Base-by-base conservation (phyloP, 2,113 vertebrate species). In the Prolemur simus region DNA sequence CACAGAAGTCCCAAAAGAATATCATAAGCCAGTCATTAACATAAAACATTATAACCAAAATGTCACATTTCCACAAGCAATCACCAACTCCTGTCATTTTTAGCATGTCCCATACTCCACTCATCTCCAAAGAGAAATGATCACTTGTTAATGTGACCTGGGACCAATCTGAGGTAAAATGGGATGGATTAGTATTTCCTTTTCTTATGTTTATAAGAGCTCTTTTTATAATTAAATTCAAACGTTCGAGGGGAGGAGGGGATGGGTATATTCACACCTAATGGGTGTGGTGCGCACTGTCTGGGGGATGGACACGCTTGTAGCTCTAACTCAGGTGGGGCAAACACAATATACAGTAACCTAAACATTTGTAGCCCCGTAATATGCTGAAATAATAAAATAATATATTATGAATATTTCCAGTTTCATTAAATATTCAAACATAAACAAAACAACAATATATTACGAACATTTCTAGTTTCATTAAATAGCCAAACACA, bases 141-240 rank as follows among this genome's bases (percentile, higher is more conserved):
- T 92, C 39, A 47, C 42, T 92, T 60, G 9, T 73, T n/a, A 81
- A 81, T 74, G 34, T 66, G 25, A 32, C 37, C 76, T 34, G 52
- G 87, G 69, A 87, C 32, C 32, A 56, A 64, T 25, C 37, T 21
- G 17, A 58, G 74, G 39, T 34, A 13, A 94, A 90, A 80, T 27
- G 3, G 1, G 29, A 32, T 87, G 29, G 37, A 45, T 87, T 87
- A 73, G 20, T n/a, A 74, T 2, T 3, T 27, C 56, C 32, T 63
- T 82, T 64, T 25, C 68, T 66, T 63, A 39, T 89, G 45, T n/a
- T 73, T 52, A 23, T 77, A 42, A 96, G 73, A 78, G 21, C 39
- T 87, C n/a, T 71, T 86, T 86, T 95, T 95, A 91, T 47, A 74
- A 81, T 84, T 80, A 76, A 78, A 89, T 91, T 97, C 60, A 91